phyloP scores from a whole-genome alignment of 37 sponge, comb jelly and placozoan genomes.

The Cliona cf. orientalis region DNA sequence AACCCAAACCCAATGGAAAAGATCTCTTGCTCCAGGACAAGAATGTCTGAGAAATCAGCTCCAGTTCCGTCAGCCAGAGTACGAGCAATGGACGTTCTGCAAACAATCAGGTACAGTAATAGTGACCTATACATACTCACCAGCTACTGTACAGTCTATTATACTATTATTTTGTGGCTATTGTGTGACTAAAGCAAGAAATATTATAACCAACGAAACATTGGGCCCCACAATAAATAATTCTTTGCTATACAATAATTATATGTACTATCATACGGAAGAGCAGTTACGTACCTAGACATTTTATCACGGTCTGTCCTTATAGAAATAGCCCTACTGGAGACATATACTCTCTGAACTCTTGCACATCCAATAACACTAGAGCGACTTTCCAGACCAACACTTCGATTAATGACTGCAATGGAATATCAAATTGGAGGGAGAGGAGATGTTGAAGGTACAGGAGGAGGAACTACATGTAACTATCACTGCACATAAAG shows the following conservation, averaged over 20 bases:
- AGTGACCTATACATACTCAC: neutral
- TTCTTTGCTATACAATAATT: neutral
- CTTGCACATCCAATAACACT: conserved; percentile 49
- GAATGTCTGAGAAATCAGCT: conserved; percentile 3
- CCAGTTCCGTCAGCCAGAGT: neutral
- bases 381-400: conserved; percentile 38
- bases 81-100: conserved; percentile 14
- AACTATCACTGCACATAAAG: no score
- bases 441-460: neutral
- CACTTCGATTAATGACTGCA: conserved; percentile 55
- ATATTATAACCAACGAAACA: neutral
- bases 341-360: neutral
- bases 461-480: neutral
- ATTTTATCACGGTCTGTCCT: neutral
- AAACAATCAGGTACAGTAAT: no score
- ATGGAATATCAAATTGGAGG: no score
- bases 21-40: conserved; percentile 5
- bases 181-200: no score
- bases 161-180: neutral
- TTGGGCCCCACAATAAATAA: neutral
- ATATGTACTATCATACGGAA: neutral
- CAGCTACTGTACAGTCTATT: neutral
- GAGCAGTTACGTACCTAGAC: neutral
- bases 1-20: no score
- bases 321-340: neutral